Conservation (phyloP, 2,113 vertebrate species). For the Ceyx margarethae region DNA sequence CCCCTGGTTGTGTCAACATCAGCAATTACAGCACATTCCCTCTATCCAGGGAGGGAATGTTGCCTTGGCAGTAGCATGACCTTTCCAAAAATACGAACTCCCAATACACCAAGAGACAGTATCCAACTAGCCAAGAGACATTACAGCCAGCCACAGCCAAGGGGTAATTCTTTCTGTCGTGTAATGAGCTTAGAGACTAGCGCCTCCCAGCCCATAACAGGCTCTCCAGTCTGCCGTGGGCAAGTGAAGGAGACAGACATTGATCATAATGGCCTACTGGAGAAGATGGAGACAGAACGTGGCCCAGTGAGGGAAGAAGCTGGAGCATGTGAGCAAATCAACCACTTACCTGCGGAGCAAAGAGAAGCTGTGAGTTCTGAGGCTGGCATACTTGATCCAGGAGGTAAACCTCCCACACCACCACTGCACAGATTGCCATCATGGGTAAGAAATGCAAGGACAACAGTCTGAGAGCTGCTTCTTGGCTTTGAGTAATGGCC, state of each 20-base stretch:
- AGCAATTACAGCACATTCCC: background rate
- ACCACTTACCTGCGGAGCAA: background rate
- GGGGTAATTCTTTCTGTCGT: conserved; percentile 69
- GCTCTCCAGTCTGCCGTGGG: background rate
- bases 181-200: conserved; percentile 74
- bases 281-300: conserved; percentile 78
- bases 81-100: conserved; percentile 82
- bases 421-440: conserved; percentile 87
- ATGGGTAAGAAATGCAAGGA: conserved; percentile 76
- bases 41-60: conserved; percentile 23
- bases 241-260: conserved; percentile 86
- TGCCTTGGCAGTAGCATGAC: conserved; percentile 82
- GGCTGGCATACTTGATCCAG: background rate
- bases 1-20: conserved; percentile 40
- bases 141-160: conserved; percentile 86
- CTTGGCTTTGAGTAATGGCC: background rate
- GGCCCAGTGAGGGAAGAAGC: background rate
- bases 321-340: background rate
- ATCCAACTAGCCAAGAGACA: conserved; percentile 88
- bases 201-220: conserved; percentile 46
- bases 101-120: conserved; percentile 83
- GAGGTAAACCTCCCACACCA: conserved; percentile 85
- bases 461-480: background rate
- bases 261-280: conserved; percentile 73
- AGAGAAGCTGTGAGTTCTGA: conserved; percentile 63